These are phyloP conservation scores for Protomyctophum bolini DNA, from an alignment of 2,113 vertebrate species.

Conservation along the genomic window DNA sequence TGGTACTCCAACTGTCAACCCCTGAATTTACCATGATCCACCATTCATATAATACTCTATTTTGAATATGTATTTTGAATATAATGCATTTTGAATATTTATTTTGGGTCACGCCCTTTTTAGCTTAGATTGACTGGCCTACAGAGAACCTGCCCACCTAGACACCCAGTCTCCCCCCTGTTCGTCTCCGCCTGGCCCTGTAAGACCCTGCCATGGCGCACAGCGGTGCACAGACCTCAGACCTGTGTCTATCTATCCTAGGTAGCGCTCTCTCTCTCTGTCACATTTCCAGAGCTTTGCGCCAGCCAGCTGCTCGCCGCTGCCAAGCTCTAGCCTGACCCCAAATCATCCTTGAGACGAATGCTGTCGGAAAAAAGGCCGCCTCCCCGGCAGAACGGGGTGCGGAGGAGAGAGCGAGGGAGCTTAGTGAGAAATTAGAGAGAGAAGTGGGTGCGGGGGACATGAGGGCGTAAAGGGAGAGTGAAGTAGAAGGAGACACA, in stretches of 20 bases:
- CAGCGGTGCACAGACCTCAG: conserved; percentile 35
- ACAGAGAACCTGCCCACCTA: conserved; percentile 39
- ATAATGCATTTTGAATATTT: too few species aligned
- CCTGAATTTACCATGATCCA: too few species aligned
- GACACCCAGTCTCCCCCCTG: not conserved
- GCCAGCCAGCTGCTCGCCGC: conserved; percentile 62
- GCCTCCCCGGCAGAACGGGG: conserved; percentile 26
- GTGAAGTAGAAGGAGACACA: not conserved
- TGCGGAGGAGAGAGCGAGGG: conserved; percentile 33
- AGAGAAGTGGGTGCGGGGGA: not conserved
- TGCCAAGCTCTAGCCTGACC: conserved; percentile 51
- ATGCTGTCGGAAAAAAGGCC: too few species aligned
- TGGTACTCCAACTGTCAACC: too few species aligned
- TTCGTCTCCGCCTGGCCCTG: conserved; percentile 39
- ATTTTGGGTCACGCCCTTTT: too few species aligned
- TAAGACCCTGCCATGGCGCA: conserved; percentile 47
- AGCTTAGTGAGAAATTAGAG: conserved; percentile 18
- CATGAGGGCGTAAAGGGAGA: not conserved
- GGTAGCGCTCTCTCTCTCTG: conserved; percentile 25
- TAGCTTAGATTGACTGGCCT: too few species aligned
- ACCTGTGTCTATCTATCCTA: conserved; percentile 57
- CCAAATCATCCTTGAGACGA: conserved; percentile 54
- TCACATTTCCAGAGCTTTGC: conserved; percentile 43
- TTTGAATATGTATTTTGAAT: too few species aligned
- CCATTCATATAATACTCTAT: too few species aligned